Base-by-base conservation (phyloP, 1,140 invertebrate genomes). In the Idris sp. region DNA sequence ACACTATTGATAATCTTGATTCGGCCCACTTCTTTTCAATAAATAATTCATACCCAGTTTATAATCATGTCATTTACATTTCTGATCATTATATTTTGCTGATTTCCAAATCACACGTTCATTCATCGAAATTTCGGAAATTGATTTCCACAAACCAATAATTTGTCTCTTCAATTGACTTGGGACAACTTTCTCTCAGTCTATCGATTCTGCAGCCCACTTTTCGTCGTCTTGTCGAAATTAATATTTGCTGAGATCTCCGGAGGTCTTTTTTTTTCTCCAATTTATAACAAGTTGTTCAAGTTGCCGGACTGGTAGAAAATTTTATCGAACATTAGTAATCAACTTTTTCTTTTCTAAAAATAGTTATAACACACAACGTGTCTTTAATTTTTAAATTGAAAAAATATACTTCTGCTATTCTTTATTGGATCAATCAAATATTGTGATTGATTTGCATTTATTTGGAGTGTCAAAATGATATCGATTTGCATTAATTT, bases 1-100 rank as follows among this genome's bases (percentile, higher is more conserved):
- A 68, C 46, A 65, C 38, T 65, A 69, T 69, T 77, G 62, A 68
- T 58, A 76, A 62, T 69, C 8, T 30, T 40, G 56, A 62, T 61
- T 30, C 38, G 16, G 48, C 68, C 56, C 64, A 69, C 65, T 62
- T 75, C n/a, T 65, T 53, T 59, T 30, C 43, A 75, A 53, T 65
- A 75, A 75, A 69, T 35, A 74, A 40, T 19, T 38, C 25, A 31
- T n/a, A n/a, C n/a, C n/a, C n/a, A n/a, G n/a, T n/a, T n/a, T n/a
- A n/a, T n/a, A n/a, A n/a, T n/a, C n/a, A 13, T 30, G n/a, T 2
- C 38, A 9, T 2, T 19, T 64, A 51, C 51, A 51, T 43, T 19
- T n/a, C n/a, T n/a, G n/a, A n/a, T 28, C 51, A 13, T 15, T 65
- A 46, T 35, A 9, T 35, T 33, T 36, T 15, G 58, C 38, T 33